Evolutionary conservation across 2,113 vertebrate species (phyloP), one percentile per base, ranked within the genome.

Genomic region (Hyperoodon ampullatus): DNA sequence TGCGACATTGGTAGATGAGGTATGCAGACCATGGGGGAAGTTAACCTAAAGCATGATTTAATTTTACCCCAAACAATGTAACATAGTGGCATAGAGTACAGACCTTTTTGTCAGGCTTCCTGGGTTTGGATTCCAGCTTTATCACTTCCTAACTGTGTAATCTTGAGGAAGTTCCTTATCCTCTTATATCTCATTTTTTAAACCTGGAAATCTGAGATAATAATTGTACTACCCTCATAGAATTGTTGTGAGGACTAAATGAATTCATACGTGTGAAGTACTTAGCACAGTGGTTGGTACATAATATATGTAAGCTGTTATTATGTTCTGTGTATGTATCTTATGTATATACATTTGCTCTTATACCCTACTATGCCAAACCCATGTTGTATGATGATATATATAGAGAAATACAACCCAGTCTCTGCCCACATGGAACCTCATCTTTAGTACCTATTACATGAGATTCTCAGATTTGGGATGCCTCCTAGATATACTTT

Each of bases 61-160:
- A 83, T 83, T 96, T 92, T 71, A 42, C 53, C 19, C 16, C 70
- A 77, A 35, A 71, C 35, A 70, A 8, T 53, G 15, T 61, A 77
- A 21, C 28, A 15, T n/a, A 28, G 44, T 71, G 24, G 12, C 35
- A 72, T 84, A 92, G 61, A 39, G 14, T 18, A 2, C 16, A 47
- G 33, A 88, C 70, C 63, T 88, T 21, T 33, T 55, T 47, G 44
- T 88, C 55, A 39, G 26, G 30, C 63, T 55, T 71, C 74, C 72
- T 81, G 24, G 61, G 65, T 90, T 87, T 90, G 68, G 60, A 82
- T 86, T 81, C 58, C 50, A 84, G 12, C 55, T 71, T 91, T 92
- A n/a, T 35, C 28, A 13, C 33, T 86, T 92, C 6, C 16, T 60
- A 66, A 23, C 24, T 88, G 5, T 65, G n/a, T 44, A 26, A 58